A percentile compares a stretch with the other conserved stretches of the same genome.
Conservation (phyloP, 2,113 vertebrate genomes). For the Microtus richardsoni region DNA sequence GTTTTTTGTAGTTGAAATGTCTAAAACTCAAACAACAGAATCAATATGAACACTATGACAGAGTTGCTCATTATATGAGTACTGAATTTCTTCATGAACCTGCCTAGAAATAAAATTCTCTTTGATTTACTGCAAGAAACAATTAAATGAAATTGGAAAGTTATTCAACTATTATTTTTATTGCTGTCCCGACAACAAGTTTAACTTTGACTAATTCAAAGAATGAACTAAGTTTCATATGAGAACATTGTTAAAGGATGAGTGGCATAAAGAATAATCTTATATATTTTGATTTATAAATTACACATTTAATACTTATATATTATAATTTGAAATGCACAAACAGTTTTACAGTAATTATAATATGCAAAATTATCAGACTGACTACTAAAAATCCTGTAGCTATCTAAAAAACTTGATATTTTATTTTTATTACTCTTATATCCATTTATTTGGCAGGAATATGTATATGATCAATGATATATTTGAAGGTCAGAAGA, state of each 20-base stretch:
- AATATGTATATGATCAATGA: not conserved
- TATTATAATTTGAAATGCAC: not conserved
- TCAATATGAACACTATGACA: not conserved
- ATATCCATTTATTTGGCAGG: not conserved
- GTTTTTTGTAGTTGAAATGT: slow-evolving; percentile 32
- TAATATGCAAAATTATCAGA: not conserved
- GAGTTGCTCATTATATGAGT: not conserved
- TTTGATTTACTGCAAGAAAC: slow-evolving; percentile 26
- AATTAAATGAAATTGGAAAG: not conserved
- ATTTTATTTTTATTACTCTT: not conserved
- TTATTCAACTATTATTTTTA: not conserved
- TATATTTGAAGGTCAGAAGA: not conserved
- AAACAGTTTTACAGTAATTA: not conserved
- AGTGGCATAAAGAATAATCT: not conserved
- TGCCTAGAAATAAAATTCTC: slow-evolving; percentile 32
- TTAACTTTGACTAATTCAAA: slow-evolving; percentile 3
- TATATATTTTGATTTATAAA: not conserved
- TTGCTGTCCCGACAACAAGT: not conserved
- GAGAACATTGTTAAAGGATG: not conserved
- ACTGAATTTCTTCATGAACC: not conserved
- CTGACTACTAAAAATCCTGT: not conserved
- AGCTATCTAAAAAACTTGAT: not conserved
- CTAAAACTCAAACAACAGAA: not conserved
- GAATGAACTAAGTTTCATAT: not conserved
- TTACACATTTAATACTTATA: not conserved